Conservation (phyloP, 2,113 vertebrate species). For the Gnathonemus longibarbis region DNA sequence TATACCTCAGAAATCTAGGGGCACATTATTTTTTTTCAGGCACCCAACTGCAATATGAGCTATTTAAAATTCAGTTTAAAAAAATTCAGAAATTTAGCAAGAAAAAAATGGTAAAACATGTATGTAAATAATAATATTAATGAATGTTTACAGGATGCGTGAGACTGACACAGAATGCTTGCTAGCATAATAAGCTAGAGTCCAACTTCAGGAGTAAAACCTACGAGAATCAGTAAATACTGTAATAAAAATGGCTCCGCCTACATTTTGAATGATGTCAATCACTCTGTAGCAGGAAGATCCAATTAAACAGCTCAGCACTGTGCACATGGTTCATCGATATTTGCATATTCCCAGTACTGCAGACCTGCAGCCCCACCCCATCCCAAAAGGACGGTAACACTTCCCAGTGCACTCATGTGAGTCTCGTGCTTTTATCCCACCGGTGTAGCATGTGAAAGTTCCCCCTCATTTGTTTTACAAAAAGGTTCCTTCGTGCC, state of each 20-base stretch:
- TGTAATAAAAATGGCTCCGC: neutral
- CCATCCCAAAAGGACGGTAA: neutral
- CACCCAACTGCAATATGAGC: constrained; percentile 41
- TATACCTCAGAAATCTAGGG: constrained; percentile 46
- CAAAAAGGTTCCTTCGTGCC: neutral
- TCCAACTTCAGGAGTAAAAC: neutral
- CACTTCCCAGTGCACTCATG: neutral
- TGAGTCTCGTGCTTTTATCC: neutral
- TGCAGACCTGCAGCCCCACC: neutral
- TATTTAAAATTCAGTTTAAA: constrained; percentile 39
- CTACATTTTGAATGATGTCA: neutral
- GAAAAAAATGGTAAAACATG: neutral
- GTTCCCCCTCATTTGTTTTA: neutral
- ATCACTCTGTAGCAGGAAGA: neutral
- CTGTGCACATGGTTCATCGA: neutral
- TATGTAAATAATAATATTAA: neutral
- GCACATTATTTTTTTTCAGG: constrained; percentile 47
- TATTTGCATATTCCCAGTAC: neutral
- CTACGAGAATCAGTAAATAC: neutral
- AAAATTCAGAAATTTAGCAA: constrained; percentile 32
- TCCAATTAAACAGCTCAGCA: neutral
- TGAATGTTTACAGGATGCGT: neutral
- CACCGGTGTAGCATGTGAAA: neutral
- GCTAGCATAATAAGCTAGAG: neutral
- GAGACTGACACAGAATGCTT: neutral